Base-by-base conservation (phyloP, 2,888 invertebrate genomes). In the Syrphus vitripennis region DNA sequence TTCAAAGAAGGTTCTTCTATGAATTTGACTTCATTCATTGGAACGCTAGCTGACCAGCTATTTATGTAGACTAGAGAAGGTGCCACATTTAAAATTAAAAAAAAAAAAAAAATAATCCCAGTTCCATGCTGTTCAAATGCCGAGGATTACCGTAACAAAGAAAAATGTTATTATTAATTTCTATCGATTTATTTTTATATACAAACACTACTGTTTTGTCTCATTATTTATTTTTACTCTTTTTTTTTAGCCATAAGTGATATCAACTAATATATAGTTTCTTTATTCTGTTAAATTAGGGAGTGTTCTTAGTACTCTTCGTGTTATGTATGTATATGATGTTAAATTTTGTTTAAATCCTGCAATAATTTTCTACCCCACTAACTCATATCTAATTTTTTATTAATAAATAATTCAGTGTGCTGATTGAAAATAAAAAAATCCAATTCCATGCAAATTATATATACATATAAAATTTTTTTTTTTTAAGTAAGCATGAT, bases 1-100 rank as follows among this genome's bases (percentile, higher is more conserved):
- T 91, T 91, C 83, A 90, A 91, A 88, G 91, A 92, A 83, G 91
- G 91, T 53, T 90, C 91, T 70, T 87, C 90, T 75, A 90, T 90
- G 90, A 91, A 89, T 88, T 83, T 91, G 76, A 88, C 89, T 81
- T 89, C 90, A 42, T 90, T 92, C 74, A 89, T 92, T 74, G 91
- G 91, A 80, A 90, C 89, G 69, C 76, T 87, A 42, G 78, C 87
- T n/a, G 79, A 86, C 40, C 87, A 86, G 26, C 61, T 86, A 24
- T 86, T 86, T 55, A 74, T 67, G 57, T 82, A 81, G 50, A 77
- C 26, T 48, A 81, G 16, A 69, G 14, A 81, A 67, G 71, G 81
- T 86, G 81, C 81, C 81, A 84, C 84, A 67, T 74, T 75, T 50
- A 71, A 29, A 76, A 71, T 24, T n/a, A n/a, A n/a, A n/a, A n/a